Evolutionary conservation across 2,113 vertebrate species (phyloP), one percentile per base, ranked within the genome.

Genomic region (Prolemur simus): DNA sequence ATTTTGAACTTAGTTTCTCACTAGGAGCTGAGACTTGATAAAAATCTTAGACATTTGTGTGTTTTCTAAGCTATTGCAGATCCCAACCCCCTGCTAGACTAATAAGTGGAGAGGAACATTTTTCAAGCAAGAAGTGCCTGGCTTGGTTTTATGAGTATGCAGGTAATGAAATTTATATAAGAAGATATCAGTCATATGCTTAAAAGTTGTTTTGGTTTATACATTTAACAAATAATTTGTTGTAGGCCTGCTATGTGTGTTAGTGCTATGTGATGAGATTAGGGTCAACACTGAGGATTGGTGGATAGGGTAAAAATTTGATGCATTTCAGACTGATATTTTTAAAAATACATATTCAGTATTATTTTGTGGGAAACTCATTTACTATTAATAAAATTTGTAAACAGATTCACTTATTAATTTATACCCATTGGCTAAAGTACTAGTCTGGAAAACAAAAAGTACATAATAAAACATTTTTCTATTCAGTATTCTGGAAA

Each of bases 111-210:
- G 99, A 99, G 49, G 99, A 99, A 95, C 99, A 99, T 93, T 99
- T 99, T 98, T 99, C 99, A 98, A 99, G 98, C 98, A 99, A 99
- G 98, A 99, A 99, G 99, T 99, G 99, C 98, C 99, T 99, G 98
- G 99, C 99, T 95, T 99, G 99, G 99, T 99, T 99, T 99, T 99
- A 99, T 95, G 99, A 99, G 97, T 99, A 99, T 98, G 99, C 99
- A 98, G 99, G 99, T 99, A 98, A 99, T 97, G 97, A 98, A 94
- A 89, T 21, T 96, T 94, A 54, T 96, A 5, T 84, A 91, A 96
- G 92, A 2, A 29, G 97, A 42, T 93, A 97, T 88, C 68, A 98
- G 68, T 58, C 32, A 10, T 32, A 27, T 94, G 90, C 1, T 64
- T 98, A 85, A 97, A 95, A n/a, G 8, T 81, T 63, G 85, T 71